These are phyloP conservation scores for Agapostemon virescens DNA, from an alignment of 2,888 invertebrate species.

Conservation along the genomic window DNA sequence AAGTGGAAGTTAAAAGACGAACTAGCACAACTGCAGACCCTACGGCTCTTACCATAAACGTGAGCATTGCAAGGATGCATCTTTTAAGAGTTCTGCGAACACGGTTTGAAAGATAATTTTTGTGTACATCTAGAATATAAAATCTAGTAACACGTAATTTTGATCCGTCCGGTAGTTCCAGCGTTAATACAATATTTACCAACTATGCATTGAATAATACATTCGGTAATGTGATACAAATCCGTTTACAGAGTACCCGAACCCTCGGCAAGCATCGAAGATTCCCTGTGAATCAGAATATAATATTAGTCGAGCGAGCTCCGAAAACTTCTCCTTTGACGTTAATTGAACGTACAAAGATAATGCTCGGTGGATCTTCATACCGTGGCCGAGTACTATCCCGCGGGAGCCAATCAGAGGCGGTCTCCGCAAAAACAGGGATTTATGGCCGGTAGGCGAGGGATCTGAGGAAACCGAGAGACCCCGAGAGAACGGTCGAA, in stretches of 20 bases:
- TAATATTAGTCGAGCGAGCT: background rate
- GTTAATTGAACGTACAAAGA: slow-evolving; percentile 72
- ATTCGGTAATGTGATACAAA: too few species aligned
- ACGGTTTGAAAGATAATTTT: too few species aligned
- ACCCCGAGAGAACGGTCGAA: background rate
- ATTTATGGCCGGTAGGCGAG: slow-evolving; percentile 75
- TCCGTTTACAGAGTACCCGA: background rate
- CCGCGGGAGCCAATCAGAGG: slow-evolving; percentile 73
- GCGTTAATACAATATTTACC: too few species aligned
- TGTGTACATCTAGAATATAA: too few species aligned
- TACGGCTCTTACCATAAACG: too few species aligned
- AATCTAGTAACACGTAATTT: too few species aligned
- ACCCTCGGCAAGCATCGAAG: background rate
- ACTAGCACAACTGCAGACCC: too few species aligned
- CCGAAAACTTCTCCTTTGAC: slow-evolving; percentile 60
- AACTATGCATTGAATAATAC: too few species aligned
- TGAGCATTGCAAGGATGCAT: too few species aligned
- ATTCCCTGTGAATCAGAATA: background rate
- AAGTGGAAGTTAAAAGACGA: too few species aligned
- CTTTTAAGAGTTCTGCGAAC: too few species aligned
- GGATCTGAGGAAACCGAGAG: slow-evolving; percentile 13
- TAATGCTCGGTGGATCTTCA: slow-evolving; percentile 55
- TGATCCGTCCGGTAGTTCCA: too few species aligned
- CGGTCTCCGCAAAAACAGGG: slow-evolving; percentile 71
- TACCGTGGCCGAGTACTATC: slow-evolving; percentile 50